Conservation (phyloP, 2,113 vertebrate species). For the Columbina picui region DNA sequence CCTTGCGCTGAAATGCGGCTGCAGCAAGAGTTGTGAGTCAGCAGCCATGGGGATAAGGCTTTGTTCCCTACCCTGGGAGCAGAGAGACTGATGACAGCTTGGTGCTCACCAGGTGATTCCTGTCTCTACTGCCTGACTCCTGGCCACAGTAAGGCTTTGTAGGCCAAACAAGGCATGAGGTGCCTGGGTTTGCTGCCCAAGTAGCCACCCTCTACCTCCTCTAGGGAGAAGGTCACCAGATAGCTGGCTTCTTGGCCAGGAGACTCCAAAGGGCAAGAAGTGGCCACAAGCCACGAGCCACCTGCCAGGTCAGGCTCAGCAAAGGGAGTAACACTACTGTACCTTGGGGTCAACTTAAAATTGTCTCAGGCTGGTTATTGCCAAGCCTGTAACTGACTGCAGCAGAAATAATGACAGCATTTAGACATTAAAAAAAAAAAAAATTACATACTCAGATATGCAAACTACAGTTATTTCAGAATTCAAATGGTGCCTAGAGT, state of each 20-base stretch:
- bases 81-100: neutral
- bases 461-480: neutral
- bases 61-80: neutral
- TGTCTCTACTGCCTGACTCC: neutral
- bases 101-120: neutral
- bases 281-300: rapidly evolving
- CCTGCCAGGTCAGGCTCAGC: neutral
- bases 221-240: neutral
- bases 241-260: neutral
- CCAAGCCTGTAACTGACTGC: neutral
- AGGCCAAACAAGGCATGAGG: neutral
- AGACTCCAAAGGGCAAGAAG: neutral
- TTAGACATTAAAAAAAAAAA: neutral
- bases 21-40: neutral
- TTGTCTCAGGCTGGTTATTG: neutral
- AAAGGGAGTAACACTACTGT: neutral
- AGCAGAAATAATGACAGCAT: neutral
- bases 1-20: neutral
- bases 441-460: neutral
- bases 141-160: neutral
- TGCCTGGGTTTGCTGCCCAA: neutral
- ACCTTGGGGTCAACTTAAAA: neutral
- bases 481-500: neutral
- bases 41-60: neutral
- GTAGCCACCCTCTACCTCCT: neutral